Conservation (phyloP, 2,113 vertebrate species). For the Polypterus bichir region DNA sequence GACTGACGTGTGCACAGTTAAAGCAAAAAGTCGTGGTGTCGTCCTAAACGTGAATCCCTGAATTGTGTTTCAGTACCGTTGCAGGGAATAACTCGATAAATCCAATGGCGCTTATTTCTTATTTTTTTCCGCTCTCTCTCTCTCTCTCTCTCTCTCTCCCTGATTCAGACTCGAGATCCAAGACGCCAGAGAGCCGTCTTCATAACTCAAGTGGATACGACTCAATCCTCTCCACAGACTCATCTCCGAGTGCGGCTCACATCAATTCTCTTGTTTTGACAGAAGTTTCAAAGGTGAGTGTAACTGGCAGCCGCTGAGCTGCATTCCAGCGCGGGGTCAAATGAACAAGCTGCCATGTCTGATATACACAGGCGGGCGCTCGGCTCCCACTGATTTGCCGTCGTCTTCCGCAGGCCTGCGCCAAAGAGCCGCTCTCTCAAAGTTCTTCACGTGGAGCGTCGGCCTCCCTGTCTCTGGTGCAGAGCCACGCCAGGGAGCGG, state of each 20-base stretch:
- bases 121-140: not conserved
- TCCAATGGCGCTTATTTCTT: no score
- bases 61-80: no score
- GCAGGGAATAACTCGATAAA: no score
- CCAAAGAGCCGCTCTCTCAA: no score
- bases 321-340: constrained; percentile 31
- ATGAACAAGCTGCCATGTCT: constrained; percentile 27
- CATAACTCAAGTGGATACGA: constrained; percentile 30
- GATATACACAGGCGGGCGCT: constrained; percentile 14
- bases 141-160: constrained; percentile 27
- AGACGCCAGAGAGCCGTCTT: constrained; percentile 27
- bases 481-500: no score
- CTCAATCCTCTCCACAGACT: constrained; percentile 31
- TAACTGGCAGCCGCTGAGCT: constrained; percentile 23
- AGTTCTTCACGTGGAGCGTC: no score
- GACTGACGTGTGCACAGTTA: no score
- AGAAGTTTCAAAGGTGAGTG: constrained; percentile 52
- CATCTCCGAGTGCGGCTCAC: constrained; percentile 26
- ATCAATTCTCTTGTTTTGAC: constrained; percentile 39
- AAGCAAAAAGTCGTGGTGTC: no score
- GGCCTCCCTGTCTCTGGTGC: no score
- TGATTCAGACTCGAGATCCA: constrained; percentile 33
- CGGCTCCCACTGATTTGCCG: no score
- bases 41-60: no score
- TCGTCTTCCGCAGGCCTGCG: no score